Evolutionary conservation across 2,113 vertebrate species (phyloP).

Genomic region (Emydocephalus ijimae): DNA sequence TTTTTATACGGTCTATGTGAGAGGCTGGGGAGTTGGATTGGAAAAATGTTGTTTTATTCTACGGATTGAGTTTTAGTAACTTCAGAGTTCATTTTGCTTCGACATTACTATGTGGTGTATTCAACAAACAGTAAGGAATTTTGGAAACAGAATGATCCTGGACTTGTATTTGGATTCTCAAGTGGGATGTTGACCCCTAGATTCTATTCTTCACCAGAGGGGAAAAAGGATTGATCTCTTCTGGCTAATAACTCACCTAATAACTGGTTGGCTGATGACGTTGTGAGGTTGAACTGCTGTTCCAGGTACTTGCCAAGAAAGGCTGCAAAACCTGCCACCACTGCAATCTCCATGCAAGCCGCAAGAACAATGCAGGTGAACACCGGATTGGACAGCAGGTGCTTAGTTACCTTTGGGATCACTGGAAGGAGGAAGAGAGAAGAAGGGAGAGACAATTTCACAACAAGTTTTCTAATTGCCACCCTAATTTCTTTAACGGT

Average conservation of each 20-base stretch:
- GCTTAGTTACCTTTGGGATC: constrained; percentile 95
- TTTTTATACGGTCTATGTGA: background rate
- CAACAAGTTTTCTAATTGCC: rapidly evolving
- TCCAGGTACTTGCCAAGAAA: constrained; percentile 97
- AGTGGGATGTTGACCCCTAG: background rate
- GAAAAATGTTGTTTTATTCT: background rate
- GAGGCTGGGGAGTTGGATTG: background rate
- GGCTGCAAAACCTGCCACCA: constrained; percentile 93
- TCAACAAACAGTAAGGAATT: background rate
- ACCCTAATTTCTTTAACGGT: background rate
- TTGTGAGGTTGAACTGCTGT: constrained; percentile 98
- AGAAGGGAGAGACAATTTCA: background rate
- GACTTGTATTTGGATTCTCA: background rate
- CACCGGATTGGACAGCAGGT: constrained; percentile 93
- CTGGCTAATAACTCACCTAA: constrained; percentile 75
- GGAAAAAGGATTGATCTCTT: background rate
- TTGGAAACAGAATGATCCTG: background rate
- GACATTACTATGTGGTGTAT: background rate
- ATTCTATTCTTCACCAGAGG: rapidly evolving
- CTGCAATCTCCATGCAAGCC: constrained; percentile 96
- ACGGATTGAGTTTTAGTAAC: background rate
- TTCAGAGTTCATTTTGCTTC: background rate
- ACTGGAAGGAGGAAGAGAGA: constrained; percentile 67
- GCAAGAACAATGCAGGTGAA: constrained; percentile 97
- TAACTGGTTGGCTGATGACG: constrained; percentile 94